A percentile compares a stretch with the other conserved stretches of the same genome.
phyloP scores from a whole-genome alignment of 2,797 vertebrate species.

The Poeciliopsis turneri region DNA sequence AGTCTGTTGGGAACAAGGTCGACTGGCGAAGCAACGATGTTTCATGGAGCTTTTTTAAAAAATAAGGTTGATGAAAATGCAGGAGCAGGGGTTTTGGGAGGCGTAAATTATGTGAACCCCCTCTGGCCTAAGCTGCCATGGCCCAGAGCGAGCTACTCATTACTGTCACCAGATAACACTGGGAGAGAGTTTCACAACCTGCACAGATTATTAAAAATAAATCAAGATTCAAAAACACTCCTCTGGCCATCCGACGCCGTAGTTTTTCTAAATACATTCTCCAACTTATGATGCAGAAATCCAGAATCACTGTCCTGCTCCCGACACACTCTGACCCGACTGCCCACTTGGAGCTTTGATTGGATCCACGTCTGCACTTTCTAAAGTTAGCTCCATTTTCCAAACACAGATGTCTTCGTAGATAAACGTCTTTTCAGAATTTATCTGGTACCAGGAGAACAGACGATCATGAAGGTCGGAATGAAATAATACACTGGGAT shows the following conservation, averaged over 20 bases:
- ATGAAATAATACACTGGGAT: not conserved
- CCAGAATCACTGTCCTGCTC: not conserved
- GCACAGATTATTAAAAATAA: slow-evolving; percentile 44
- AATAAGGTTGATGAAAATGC: slow-evolving; percentile 45
- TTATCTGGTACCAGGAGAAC: slow-evolving; percentile 29
- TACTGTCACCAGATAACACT: slow-evolving; percentile 29
- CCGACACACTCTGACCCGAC: not conserved
- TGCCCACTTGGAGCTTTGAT: slow-evolving; percentile 34
- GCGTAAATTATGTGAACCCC: slow-evolving; percentile 54
- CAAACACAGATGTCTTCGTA: slow-evolving; percentile 30
- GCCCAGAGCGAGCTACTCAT: slow-evolving; percentile 49
- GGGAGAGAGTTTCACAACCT: slow-evolving; percentile 35
- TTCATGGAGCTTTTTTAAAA: slow-evolving; percentile 22
- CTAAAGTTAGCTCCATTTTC: slow-evolving; percentile 55
- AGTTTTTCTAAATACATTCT: not conserved
- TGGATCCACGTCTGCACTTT: slow-evolving; percentile 44
- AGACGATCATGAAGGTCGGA: not conserved
- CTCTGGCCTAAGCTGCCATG: slow-evolving; percentile 41
- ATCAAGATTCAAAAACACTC: slow-evolving; percentile 38
- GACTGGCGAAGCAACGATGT: slow-evolving; percentile 23
- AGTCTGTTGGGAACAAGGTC: slow-evolving; percentile 49
- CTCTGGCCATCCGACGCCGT: slow-evolving; percentile 21
- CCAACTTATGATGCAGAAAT: slow-evolving; percentile 12
- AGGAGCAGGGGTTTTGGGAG: slow-evolving; percentile 27
- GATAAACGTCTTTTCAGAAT: slow-evolving; percentile 21